Base-by-base conservation (phyloP, 1,140 invertebrate species). In the Maniola jurtina region DNA sequence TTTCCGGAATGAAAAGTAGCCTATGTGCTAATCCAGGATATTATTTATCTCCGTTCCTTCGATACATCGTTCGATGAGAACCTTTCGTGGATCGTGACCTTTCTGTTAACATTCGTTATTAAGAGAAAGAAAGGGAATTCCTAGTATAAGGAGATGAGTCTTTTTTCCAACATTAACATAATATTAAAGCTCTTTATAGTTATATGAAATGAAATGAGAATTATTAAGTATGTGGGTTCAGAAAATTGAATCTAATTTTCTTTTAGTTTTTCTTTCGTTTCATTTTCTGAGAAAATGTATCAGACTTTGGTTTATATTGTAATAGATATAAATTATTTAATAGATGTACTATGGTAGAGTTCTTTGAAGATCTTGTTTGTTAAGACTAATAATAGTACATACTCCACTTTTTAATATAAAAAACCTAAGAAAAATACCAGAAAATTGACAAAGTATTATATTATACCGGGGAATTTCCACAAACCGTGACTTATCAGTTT, bases 401-500 rank as follows among this genome's bases (percentile, higher is more conserved):
- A 25, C 25, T 25, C 25, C 25, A 25, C 25, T 25, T 25, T 25
- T 25, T 25, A 2, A 25, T 2, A 25, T 25, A 4, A 25, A 25
- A 25, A 25, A 4, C 25, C 25, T 25, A n/a, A n/a, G 25, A 25
- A 25, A 25, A 25, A 25, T 25, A 25, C n/a, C n/a, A n/a, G n/a
- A n/a, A n/a, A n/a, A n/a, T n/a, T n/a, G n/a, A n/a, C 40, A 42
- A 42, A 42, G 40, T 42, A 42, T 42, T 42, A 11, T 6, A 42
- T 9, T 42, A 42, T 11, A n/a, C 42, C 13, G 42, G 13, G 42
- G 2, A 45, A 11, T 45, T 45, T 45, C 11, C 42, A 45, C 42
- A n/a, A 45, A 45, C 42, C 42, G 42, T 45, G 42, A 45, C 42
- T 45, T 45, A 45, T 45, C 42, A 45, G 13, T 45, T 45, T 45